Evolutionary conservation across 1,140 invertebrate genomes (phyloP), one percentile per base, ranked within the genome.

Genomic region (Globodera ellingtonae): DNA sequence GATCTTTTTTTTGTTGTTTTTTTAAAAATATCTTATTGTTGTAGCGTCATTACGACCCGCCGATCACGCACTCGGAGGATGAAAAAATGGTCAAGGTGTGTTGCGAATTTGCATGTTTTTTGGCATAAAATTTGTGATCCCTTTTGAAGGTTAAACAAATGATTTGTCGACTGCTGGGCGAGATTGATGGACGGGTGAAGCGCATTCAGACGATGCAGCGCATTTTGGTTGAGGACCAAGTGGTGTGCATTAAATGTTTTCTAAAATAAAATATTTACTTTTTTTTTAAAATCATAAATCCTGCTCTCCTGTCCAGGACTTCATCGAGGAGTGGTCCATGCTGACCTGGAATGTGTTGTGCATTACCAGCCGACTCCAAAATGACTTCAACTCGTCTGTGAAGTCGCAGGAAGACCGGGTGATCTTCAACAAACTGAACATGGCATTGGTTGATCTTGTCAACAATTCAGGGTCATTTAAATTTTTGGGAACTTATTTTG

Each of bases 311-410:
- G 15, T 59, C 18, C 72, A 89, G 76, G 85, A 89, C 66, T 86
- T 88, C 62, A 86, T 89, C 70, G 88, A 89, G 77, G 87, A 89
- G 81, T 89, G 87, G 87, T 87, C 87, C 24, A 88, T 89, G 81
- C 72, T 89, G 4, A 88, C 88, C 18, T 89, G 87, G 87, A 89
- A 89, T 80, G 86, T 89, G 5, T 71, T 89, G 46, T 89, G 87
- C 72, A 87, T 89, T 62, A 87, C 87, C 35, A 83, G 72, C 44
- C 81, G 87, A n/a, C 75, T 89, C 13, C 86, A 89, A 56, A 86
- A 84, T 44, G 80, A 72, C 24, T 65, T 84, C 50, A 15, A 48
- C n/a, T 48, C 66, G 13, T 76, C 86, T 77, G 71, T 85, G 56
- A 85, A 73, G 47, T 85, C 83, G 10, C 71, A 81, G 9, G 88